phyloP scores from a whole-genome alignment of 2,888 invertebrate genomes.

The Labia minor region DNA sequence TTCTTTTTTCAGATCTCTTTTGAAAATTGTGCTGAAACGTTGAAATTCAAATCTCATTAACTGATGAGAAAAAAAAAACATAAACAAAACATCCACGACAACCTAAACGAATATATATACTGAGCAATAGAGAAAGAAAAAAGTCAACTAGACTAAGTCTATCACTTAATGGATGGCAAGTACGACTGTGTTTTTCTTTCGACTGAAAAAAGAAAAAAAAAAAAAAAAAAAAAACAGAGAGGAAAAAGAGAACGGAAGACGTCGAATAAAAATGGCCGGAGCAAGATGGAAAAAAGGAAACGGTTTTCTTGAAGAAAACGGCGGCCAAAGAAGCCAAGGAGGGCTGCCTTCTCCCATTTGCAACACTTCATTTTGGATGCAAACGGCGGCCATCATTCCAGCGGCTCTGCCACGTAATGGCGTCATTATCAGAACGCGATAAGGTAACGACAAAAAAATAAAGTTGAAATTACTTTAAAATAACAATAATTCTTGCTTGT shows the following conservation, averaged over 20 bases:
- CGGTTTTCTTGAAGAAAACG: not conserved
- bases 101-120: too few species aligned
- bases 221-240: too few species aligned
- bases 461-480: conserved; percentile 13
- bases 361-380: not conserved
- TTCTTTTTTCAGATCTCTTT: too few species aligned
- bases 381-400: not conserved
- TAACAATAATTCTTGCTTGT: conserved; percentile 1
- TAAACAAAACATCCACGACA: too few species aligned
- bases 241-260: not conserved
- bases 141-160: not conserved
- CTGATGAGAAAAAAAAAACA: too few species aligned
- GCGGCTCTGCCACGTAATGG: not conserved
- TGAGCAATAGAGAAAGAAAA: too few species aligned
- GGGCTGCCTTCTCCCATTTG: not conserved
- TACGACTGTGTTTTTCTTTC: not conserved
- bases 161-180: not conserved
- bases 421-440: conserved; percentile 6
- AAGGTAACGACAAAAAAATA: conserved; percentile 9
- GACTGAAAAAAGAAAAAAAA: not conserved
- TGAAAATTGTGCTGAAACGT: too few species aligned
- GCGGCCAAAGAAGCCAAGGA: not conserved
- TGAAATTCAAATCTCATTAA: too few species aligned
- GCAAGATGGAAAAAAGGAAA: not conserved
- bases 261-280: not conserved